Percentiles rank a stretch among this genome's conserved stretches.
These are phyloP conservation scores for Eutolmus rufibarbis DNA, from an alignment of 2,888 invertebrate genomes.

Conservation along the genomic window DNA sequence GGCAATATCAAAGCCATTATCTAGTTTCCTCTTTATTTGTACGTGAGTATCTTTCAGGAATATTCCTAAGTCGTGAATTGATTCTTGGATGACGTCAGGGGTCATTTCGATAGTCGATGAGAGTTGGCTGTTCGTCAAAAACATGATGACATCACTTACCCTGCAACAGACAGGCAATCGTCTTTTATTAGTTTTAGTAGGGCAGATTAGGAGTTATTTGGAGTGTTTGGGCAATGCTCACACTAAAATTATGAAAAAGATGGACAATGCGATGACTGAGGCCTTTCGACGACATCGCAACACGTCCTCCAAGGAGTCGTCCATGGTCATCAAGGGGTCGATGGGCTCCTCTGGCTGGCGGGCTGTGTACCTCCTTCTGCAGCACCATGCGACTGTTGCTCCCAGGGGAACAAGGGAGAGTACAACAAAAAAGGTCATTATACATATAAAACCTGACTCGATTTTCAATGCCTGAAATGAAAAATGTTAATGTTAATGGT, in stretches of 20 bases:
- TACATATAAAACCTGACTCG: constrained; percentile 73
- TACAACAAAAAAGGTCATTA: constrained; percentile 70
- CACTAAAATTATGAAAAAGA: constrained; percentile 59
- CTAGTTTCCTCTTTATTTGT: constrained; percentile 69
- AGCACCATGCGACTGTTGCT: constrained; percentile 67
- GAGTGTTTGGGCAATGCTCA: constrained; percentile 50
- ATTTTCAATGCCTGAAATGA: constrained; percentile 71
- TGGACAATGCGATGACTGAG: constrained; percentile 57
- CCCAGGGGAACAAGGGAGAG: constrained; percentile 72
- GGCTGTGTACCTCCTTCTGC: constrained; percentile 61
- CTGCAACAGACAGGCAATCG: background rate
- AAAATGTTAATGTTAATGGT: background rate
- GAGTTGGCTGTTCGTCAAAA: constrained; percentile 71
- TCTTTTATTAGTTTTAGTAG: background rate
- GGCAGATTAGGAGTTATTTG: constrained; percentile 18
- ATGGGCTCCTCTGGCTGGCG: constrained; percentile 56
- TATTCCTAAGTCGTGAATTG: constrained; percentile 69
- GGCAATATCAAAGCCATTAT: constrained; percentile 68
- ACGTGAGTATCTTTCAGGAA: constrained; percentile 71
- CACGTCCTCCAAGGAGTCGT: constrained; percentile 57
- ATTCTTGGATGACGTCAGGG: constrained; percentile 66
- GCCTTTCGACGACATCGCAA: constrained; percentile 58
- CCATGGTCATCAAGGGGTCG: constrained; percentile 57
- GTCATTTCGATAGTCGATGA: constrained; percentile 66
- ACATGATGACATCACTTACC: constrained; percentile 67